A percentile compares a stretch with the other conserved stretches of the same genome.
These are phyloP conservation scores for Parambassis ranga DNA, from an alignment of 2,797 vertebrate species.

Conservation along the genomic window DNA sequence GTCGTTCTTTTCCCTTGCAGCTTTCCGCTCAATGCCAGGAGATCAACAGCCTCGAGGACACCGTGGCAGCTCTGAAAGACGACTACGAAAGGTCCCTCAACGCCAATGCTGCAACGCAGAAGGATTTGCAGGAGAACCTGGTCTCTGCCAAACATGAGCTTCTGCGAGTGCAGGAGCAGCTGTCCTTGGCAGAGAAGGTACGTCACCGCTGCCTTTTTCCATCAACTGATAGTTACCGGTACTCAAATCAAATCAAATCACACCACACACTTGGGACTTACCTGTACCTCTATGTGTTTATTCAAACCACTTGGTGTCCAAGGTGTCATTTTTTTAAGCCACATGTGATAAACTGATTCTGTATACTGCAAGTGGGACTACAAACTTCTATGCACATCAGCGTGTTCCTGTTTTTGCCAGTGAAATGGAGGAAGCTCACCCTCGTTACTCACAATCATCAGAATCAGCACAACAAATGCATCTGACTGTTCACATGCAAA, in stretches of 20 bases:
- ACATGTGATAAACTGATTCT: background rate
- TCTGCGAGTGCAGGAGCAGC: slow-evolving; percentile 91
- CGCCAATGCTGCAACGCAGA: slow-evolving; percentile 84
- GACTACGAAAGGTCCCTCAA: slow-evolving; percentile 90
- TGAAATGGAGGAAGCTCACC: slow-evolving; percentile 18
- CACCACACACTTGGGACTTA: too few relatives aligned
- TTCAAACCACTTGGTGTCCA: too few relatives aligned
- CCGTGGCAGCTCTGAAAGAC: slow-evolving; percentile 86
- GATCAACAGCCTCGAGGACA: slow-evolving; percentile 86
- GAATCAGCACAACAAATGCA: background rate
- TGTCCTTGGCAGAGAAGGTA: slow-evolving; percentile 93
- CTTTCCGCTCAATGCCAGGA: slow-evolving; percentile 78
- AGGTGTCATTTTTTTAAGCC: background rate
- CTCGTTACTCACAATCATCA: background rate
- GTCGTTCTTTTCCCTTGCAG: slow-evolving; percentile 59
- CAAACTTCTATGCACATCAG: too few relatives aligned
- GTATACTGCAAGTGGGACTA: too few relatives aligned
- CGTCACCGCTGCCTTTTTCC: background rate
- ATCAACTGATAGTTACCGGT: background rate
- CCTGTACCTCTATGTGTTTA: too few relatives aligned
- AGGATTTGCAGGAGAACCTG: slow-evolving; percentile 89
- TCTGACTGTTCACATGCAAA: background rate
- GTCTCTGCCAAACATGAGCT: slow-evolving; percentile 90
- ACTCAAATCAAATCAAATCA: too few relatives aligned
- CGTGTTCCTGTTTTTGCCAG: slow-evolving; percentile 19